Base-by-base conservation (phyloP, 2,888 invertebrate species). In the Muscina levida region DNA sequence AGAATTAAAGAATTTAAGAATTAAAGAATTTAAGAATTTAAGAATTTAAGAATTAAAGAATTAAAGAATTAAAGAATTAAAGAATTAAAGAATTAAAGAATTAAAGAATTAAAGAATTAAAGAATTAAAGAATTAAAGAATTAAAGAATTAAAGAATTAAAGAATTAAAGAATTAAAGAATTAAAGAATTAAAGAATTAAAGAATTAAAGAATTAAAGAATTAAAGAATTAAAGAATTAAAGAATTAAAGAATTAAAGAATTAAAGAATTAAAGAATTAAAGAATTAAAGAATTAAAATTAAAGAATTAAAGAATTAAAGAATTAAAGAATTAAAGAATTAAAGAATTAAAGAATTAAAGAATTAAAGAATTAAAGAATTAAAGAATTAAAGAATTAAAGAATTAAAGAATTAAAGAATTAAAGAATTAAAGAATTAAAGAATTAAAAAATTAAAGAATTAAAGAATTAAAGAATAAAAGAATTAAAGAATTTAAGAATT, bases 61-160 rank as follows among this genome's bases (percentile, higher is more conserved):
- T 44, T n/a, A 44, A 44, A 44, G 44, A 44, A 44, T 44, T n/a
- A 44, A 44, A 44, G 44, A 44, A 44, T 44, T n/a, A 44, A 44
- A 44, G 44, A 44, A 44, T 44, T n/a, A 44, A 44, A 44, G 44
- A 44, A 44, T 44, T n/a, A 44, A 44, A 44, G 44, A 44, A 44
- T 44, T n/a, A 44, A 44, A 44, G 44, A 44, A 44, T 44, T n/a
- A 44, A 44, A 44, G 44, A 44, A 44, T 44, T n/a, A 44, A 44
- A 44, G 44, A 44, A 44, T 44, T n/a, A 44, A 44, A 44, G 44
- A 44, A 44, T 44, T n/a, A 44, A 44, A 44, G 44, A 44, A 44
- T 44, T n/a, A 44, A 44, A 44, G 44, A 44, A 44, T 44, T n/a
- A 44, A 44, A 44, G 44, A 44, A 44, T 44, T n/a, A 44, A 44